Evolutionary conservation across 2,888 invertebrate genomes (phyloP).

Genomic region (Cerastis leucographa): DNA sequence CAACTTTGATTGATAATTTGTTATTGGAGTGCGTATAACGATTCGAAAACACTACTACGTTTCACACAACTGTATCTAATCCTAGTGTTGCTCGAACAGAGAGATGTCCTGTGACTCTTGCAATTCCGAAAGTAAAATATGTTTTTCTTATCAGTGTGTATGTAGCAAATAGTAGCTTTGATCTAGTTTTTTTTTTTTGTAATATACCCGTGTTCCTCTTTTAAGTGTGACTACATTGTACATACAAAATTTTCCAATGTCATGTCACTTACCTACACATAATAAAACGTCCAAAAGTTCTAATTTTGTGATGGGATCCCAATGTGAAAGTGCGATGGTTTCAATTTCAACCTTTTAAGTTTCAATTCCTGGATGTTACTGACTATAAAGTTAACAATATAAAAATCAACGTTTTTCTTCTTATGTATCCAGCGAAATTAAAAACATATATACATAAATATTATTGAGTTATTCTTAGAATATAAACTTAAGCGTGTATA

Average conservation of each 20-base stretch:
- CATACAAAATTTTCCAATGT: not conserved
- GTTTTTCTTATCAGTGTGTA: not conserved
- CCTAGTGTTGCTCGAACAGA: slow-evolving; percentile 32
- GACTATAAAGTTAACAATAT: not conserved
- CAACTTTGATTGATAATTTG: slow-evolving; percentile 90
- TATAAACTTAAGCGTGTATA: not conserved
- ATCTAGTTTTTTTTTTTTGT: not conserved
- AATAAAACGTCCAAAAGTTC: not conserved
- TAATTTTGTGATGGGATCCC: not conserved
- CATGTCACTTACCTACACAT: not conserved
- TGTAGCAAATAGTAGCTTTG: not conserved
- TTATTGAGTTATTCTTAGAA: not conserved
- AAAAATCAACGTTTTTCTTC: not conserved
- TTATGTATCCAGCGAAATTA: not conserved
- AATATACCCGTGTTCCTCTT: not conserved
- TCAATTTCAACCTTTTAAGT: not conserved
- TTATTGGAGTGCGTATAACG: slow-evolving; percentile 86
- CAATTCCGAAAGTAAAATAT: not conserved
- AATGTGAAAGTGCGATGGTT: not conserved
- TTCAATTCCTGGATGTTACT: not conserved
- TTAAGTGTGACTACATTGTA: not conserved
- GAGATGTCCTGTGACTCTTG: not conserved
- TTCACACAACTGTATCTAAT: slow-evolving; percentile 60
- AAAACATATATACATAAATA: not conserved
- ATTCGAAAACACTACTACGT: slow-evolving; percentile 78